Percentiles rank a stretch among this genome's conserved stretches.
Evolutionary conservation across 1,140 invertebrate genomes (phyloP).

Genomic region (Penaeus chinensis): DNA sequence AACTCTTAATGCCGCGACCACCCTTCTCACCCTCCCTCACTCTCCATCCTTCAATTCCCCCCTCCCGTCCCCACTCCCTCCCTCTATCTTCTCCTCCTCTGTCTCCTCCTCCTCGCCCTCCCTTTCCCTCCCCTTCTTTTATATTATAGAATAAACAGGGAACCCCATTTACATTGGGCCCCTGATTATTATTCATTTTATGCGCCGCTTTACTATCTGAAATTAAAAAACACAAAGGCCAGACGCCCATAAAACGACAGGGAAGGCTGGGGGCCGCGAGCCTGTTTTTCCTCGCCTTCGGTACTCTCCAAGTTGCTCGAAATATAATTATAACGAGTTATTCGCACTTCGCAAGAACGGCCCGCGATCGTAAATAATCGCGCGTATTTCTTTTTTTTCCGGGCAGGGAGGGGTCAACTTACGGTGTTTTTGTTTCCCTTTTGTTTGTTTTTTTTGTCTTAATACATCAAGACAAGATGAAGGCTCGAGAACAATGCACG

Average conservation of each 20-base stretch:
- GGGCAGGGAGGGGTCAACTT: not conserved
- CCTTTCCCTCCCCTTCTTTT: constrained; percentile 23
- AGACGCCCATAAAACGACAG: constrained; percentile 45
- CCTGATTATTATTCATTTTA: constrained; percentile 56
- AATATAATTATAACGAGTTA: constrained; percentile 23
- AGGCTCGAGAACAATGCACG: not conserved
- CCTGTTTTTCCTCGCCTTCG: not conserved
- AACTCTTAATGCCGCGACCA: not conserved
- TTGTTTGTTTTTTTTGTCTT: too few relatives aligned
- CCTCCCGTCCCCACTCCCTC: not conserved
- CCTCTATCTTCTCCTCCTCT: not conserved
- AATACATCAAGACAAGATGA: too few relatives aligned
- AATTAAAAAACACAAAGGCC: constrained; percentile 52
- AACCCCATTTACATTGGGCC: constrained; percentile 33
- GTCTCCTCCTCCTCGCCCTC: constrained; percentile 12
- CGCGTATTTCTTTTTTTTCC: constrained; percentile 1
- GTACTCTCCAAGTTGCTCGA: constrained; percentile 5
- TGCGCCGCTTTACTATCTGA: constrained; percentile 45
- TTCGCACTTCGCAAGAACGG: constrained; percentile 17
- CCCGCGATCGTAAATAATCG: constrained; percentile 10
- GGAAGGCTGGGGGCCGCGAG: not conserved
- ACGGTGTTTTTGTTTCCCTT: too few relatives aligned
- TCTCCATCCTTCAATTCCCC: not conserved
- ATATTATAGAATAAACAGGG: constrained; percentile 44
- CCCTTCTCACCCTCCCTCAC: not conserved